Percentiles rank a stretch among this genome's conserved stretches.
Conservation (phyloP, 2,797 vertebrate genomes). For the Cheirogaleus major region DNA sequence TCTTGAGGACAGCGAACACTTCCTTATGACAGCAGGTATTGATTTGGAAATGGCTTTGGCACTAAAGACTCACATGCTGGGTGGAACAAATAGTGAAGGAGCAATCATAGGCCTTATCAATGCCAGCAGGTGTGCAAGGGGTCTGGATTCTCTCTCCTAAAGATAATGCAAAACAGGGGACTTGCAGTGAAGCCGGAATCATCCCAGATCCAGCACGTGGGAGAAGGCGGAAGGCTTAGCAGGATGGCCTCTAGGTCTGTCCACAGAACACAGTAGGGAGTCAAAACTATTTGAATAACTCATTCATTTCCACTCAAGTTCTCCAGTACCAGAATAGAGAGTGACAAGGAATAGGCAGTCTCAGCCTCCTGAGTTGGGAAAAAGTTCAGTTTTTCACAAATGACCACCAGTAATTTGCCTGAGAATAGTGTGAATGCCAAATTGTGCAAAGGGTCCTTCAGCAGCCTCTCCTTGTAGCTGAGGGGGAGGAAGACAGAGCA, state of each 20-base stretch:
- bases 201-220: neutral
- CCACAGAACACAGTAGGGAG: neutral
- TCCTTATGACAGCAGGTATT: neutral
- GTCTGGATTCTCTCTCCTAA: neutral
- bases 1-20: neutral
- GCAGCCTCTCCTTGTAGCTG: neutral
- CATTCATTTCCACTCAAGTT: neutral
- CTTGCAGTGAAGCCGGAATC: neutral
- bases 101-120: neutral
- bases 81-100: neutral
- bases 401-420: neutral
- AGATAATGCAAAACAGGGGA: neutral
- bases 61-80: neutral
- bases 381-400: neutral
- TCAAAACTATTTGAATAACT: neutral
- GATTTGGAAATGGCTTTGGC: neutral
- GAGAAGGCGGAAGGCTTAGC: neutral
- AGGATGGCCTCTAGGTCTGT: too few relatives aligned
- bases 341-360: neutral
- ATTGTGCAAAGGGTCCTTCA: neutral
- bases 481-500: neutral
- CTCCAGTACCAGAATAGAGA: neutral
- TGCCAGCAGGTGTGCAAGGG: neutral
- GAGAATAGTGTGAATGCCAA: neutral
- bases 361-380: neutral